These are phyloP conservation scores for Pseudeuparius sepicola DNA, from an alignment of 2,888 invertebrate species.

Conservation along the genomic window DNA sequence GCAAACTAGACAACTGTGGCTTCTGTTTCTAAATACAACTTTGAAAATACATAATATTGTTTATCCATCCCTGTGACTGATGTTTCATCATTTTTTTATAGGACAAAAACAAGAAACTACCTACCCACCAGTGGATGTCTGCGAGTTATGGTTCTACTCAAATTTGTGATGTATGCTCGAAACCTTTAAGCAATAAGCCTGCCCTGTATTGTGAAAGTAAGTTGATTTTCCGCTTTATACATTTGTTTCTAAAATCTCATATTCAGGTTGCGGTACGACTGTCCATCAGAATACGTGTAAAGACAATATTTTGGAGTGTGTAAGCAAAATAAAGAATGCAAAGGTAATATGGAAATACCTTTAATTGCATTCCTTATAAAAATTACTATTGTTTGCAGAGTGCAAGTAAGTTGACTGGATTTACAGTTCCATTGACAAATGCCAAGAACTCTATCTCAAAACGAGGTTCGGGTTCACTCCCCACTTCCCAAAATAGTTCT, in stretches of 20 bases:
- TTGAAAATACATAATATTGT: too few species aligned
- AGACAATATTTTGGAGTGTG: conserved; percentile 78
- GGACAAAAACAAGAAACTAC: conserved; percentile 71
- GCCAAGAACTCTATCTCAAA: conserved; percentile 36
- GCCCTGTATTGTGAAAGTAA: conserved; percentile 78
- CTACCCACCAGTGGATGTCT: conserved; percentile 65
- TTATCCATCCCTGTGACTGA: too few species aligned
- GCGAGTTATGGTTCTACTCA: conserved; percentile 55
- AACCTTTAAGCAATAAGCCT: conserved; percentile 67
- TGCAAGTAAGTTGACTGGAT: conserved; percentile 36
- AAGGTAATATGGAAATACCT: conserved; percentile 41
- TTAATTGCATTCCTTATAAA: too few species aligned
- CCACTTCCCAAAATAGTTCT: conserved; percentile 33
- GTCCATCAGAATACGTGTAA: conserved; percentile 83
- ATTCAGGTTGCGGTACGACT: conserved; percentile 71
- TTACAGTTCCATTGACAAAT: conserved; percentile 35
- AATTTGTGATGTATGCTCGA: conserved; percentile 69
- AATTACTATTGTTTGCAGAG: conserved; percentile 29
- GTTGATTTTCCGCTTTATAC: conserved; percentile 30
- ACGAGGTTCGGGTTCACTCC: conserved; percentile 35
- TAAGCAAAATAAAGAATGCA: conserved; percentile 59
- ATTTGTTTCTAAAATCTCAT: conserved; percentile 9
- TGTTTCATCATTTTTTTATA: conserved; percentile 38
- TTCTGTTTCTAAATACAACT: too few species aligned
- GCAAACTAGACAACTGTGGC: too few species aligned